Conservation (phyloP, 2,113 vertebrate species). For the Protobothrops flavoviridis region DNA sequence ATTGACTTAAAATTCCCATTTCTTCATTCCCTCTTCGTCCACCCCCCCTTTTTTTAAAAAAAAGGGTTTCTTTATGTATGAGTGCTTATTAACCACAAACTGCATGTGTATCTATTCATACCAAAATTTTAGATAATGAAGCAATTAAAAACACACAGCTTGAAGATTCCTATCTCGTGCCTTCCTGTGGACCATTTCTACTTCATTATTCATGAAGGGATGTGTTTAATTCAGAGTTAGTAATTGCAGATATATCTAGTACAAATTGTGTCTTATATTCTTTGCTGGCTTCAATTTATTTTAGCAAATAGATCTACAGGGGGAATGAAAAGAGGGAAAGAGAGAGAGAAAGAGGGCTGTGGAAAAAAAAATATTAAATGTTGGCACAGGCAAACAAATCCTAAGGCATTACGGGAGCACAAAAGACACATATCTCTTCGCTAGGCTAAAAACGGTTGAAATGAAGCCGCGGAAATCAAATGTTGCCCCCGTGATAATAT, state of each 20-base stretch:
- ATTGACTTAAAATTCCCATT: conserved; percentile 77
- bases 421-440: not conserved
- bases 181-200: conserved; percentile 75
- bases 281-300: conserved; percentile 78
- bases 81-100: conserved; percentile 76
- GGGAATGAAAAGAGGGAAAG: not conserved
- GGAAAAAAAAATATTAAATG: conserved; percentile 40
- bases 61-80: not conserved
- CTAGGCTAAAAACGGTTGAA: not conserved
- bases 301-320: conserved; percentile 76
- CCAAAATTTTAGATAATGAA: conserved; percentile 82
- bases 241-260: conserved; percentile 79
- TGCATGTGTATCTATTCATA: conserved; percentile 77
- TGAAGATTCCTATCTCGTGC: conserved; percentile 80
- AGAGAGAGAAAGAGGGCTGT: not conserved
- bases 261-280: conserved; percentile 76
- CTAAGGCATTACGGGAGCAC: conserved; percentile 9
- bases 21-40: conserved; percentile 8
- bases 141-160: conserved; percentile 85
- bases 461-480: conserved; percentile 19
- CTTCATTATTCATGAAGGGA: conserved; percentile 81
- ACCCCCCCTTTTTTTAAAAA: too few relatives aligned
- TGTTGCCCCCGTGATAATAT: accelerated
- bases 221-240: conserved; percentile 80
- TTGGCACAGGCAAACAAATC: conserved; percentile 51